phyloP scores from a whole-genome alignment of 2,888 invertebrate genomes.

The Temnothorax unifasciatus region DNA sequence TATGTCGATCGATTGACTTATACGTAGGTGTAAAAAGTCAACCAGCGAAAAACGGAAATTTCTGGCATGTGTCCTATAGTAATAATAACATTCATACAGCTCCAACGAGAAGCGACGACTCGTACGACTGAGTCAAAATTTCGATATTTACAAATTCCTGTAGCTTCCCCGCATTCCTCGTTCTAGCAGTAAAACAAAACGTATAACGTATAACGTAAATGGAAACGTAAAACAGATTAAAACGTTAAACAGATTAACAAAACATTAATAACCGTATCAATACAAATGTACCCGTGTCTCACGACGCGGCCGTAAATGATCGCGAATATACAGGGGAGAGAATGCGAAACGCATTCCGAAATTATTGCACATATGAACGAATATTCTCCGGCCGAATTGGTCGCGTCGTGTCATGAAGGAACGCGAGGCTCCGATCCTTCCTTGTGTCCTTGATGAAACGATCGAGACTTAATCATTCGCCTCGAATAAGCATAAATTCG shows the following conservation, averaged over 20 bases:
- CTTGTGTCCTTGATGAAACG: slow-evolving; percentile 59
- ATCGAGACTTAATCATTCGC: slow-evolving; percentile 57
- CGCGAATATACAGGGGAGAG: slow-evolving; percentile 54
- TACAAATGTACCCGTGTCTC: slow-evolving; percentile 46
- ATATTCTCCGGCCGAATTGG: slow-evolving; percentile 52
- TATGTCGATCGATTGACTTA: slow-evolving; percentile 47
- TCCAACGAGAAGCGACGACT: slow-evolving; percentile 30
- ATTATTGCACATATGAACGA: slow-evolving; percentile 77
- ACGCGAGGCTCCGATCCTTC: slow-evolving; percentile 27
- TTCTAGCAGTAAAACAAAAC: slow-evolving; percentile 22
- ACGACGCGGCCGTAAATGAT: slow-evolving; percentile 32
- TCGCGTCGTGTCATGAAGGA: slow-evolving; percentile 45
- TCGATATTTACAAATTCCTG: slow-evolving; percentile 65
- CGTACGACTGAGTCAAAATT: slow-evolving; percentile 33
- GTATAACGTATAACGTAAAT: slow-evolving; percentile 40
- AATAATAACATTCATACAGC: slow-evolving; percentile 22
- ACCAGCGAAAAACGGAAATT: slow-evolving; percentile 27
- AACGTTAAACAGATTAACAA: slow-evolving; percentile 25
- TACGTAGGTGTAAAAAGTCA: slow-evolving; percentile 10
- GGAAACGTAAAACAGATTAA: slow-evolving; percentile 6
- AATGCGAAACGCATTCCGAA: slow-evolving; percentile 61
- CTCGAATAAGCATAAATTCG: slow-evolving; percentile 72
- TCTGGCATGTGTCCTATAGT: neutral
- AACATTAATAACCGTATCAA: slow-evolving; percentile 57
- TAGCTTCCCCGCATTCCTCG: slow-evolving; percentile 30